Conservation (phyloP, 2,113 vertebrate species). For the Peromyscus californicus region DNA sequence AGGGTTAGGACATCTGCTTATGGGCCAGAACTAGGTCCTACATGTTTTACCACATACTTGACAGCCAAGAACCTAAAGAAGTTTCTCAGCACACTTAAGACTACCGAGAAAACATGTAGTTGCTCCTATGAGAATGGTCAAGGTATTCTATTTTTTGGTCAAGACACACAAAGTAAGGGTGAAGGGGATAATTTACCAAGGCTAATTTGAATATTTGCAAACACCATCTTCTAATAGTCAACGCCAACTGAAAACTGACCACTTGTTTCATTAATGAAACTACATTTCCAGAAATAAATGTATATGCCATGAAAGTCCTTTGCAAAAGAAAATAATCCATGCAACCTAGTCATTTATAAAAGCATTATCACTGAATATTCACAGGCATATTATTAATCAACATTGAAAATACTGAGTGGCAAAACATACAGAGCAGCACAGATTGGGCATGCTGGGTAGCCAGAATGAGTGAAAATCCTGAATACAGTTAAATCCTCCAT, state of each 20-base stretch:
- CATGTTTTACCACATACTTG: neutral
- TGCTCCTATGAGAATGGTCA: neutral
- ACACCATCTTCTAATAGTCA: neutral
- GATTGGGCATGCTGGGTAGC: neutral
- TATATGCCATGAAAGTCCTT: neutral
- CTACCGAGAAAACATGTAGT: neutral
- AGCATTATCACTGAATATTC: neutral
- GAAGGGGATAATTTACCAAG: neutral
- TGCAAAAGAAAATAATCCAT: neutral
- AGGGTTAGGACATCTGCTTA: neutral
- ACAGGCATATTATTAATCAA: neutral
- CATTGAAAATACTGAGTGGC: neutral
- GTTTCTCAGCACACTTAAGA: neutral
- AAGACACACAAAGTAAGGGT: neutral
- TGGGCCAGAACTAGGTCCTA: neutral
- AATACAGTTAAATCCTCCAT: neutral
- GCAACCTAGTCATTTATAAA: neutral
- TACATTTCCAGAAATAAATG: conserved; percentile 18
- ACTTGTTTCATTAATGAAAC: conserved; percentile 20
- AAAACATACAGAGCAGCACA: neutral
- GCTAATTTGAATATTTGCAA: conserved; percentile 8
- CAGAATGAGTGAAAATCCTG: neutral
- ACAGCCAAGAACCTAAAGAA: neutral
- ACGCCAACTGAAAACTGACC: neutral
- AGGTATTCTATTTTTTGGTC: neutral